These are phyloP conservation scores for Lutraria lutraria DNA, from an alignment of 2,888 invertebrate species.

Conservation along the genomic window DNA sequence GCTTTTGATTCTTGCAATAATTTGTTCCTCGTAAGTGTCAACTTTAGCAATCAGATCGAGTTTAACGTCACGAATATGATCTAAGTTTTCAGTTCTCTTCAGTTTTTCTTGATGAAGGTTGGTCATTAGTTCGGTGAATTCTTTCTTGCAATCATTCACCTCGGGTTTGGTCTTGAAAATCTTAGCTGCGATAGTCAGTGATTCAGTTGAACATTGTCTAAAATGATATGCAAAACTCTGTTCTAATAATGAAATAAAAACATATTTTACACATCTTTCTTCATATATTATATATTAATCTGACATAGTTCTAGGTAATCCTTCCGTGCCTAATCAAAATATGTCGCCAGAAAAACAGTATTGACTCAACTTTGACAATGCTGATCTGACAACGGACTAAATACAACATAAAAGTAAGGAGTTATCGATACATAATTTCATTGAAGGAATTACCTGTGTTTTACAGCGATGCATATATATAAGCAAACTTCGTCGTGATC, in stretches of 20 bases:
- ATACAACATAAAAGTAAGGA: not conserved
- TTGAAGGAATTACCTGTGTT: conserved; percentile 3
- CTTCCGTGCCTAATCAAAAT: not conserved
- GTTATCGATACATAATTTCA: not conserved
- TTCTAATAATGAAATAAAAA: not conserved
- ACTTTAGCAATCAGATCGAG: conserved; percentile 23
- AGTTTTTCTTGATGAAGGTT: conserved; percentile 24
- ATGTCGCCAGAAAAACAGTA: not conserved
- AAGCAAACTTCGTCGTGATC: no score
- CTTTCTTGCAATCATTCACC: conserved; percentile 1
- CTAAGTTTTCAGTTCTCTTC: conserved; percentile 12
- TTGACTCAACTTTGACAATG: no score
- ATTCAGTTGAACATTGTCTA: conserved; percentile 20
- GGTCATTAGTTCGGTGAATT: conserved; percentile 17
- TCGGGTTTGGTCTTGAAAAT: conserved; percentile 21
- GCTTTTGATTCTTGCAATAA: conserved; percentile 30
- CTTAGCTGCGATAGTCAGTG: not conserved
- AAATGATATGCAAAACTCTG: not conserved
- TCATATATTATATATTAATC: not conserved
- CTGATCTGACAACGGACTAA: no score
- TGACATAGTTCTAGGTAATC: no score
- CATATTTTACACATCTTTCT: not conserved
- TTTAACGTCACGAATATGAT: conserved; percentile 18
- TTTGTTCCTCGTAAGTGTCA: conserved; percentile 24
- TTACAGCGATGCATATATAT: conserved; percentile 20